Percentiles rank a stretch among this genome's conserved stretches.
phyloP scores from a whole-genome alignment of 2,797 vertebrate genomes.

The Alectoris magna region DNA sequence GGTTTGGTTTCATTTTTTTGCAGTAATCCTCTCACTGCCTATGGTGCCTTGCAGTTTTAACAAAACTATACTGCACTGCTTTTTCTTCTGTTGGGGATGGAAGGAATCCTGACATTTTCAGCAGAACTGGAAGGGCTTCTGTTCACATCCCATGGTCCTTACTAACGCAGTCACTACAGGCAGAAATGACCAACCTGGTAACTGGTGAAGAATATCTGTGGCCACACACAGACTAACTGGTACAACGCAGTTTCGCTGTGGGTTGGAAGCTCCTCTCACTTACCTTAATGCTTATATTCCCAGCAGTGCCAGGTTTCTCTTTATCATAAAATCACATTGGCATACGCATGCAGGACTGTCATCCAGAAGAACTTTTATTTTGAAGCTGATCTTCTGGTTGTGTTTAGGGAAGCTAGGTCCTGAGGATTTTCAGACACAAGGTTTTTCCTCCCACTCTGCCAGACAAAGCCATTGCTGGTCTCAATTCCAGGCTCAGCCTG shows the following conservation, averaged over 20 bases:
- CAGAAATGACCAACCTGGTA: not conserved
- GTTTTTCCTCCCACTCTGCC: not conserved
- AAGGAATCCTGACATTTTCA: not conserved
- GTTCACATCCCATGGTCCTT: not conserved
- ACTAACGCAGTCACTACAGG: not conserved
- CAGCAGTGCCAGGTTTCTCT: not conserved
- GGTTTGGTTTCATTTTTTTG: not conserved
- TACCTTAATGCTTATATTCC: not conserved
- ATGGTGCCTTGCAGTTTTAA: not conserved
- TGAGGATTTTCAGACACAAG: not conserved
- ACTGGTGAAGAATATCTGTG: not conserved
- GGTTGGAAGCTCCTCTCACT: not conserved
- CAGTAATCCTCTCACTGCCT: not conserved
- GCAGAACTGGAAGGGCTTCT: not conserved
- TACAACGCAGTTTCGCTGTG: not conserved
- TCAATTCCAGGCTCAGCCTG: not conserved
- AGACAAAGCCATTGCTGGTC: not conserved
- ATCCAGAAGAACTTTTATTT: not conserved
- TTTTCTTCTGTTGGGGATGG: not conserved
- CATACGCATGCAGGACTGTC: not conserved
- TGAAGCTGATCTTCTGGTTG: not conserved
- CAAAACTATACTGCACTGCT: not conserved
- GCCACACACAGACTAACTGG: not conserved
- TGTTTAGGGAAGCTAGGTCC: not conserved
- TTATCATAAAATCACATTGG: not conserved